Percentiles rank a stretch among this genome's conserved stretches.
These are phyloP conservation scores for Apantesis nais DNA, from an alignment of 2,888 invertebrate genomes.

Conservation along the genomic window DNA sequence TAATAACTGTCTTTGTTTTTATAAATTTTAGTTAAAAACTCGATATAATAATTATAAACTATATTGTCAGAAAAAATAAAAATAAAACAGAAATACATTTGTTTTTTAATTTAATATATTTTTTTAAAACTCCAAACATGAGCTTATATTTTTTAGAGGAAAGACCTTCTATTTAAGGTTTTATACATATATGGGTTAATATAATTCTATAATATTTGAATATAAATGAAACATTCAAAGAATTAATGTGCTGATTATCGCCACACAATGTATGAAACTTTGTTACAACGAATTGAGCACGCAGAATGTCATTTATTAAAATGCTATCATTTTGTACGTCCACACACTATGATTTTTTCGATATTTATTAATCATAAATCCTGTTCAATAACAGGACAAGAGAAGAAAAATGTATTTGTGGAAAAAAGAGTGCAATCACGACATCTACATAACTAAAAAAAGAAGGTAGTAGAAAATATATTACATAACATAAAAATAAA, in stretches of 20 bases:
- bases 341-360: not conserved
- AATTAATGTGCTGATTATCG: not conserved
- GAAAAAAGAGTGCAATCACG: not conserved
- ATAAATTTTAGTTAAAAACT: not conserved
- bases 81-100: not conserved
- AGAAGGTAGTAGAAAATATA: constrained; percentile 50
- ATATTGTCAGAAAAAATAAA: not conserved
- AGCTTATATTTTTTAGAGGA: not conserved
- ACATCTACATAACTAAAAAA: not conserved
- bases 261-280: not conserved
- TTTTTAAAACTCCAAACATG: not conserved
- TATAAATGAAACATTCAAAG: not conserved
- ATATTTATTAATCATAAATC: not conserved
- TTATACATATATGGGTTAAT: not conserved
- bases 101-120: not conserved
- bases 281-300: constrained; percentile 12
- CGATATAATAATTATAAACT: not conserved
- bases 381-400: not conserved
- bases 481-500: constrained; percentile 59
- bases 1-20: not conserved
- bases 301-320: not conserved
- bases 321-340: not conserved
- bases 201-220: not conserved
- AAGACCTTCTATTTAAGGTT: not conserved
- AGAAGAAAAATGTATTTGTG: not conserved